Evolutionary conservation across 2,113 vertebrate species (phyloP).

Genomic region (Tautogolabrus adspersus): DNA sequence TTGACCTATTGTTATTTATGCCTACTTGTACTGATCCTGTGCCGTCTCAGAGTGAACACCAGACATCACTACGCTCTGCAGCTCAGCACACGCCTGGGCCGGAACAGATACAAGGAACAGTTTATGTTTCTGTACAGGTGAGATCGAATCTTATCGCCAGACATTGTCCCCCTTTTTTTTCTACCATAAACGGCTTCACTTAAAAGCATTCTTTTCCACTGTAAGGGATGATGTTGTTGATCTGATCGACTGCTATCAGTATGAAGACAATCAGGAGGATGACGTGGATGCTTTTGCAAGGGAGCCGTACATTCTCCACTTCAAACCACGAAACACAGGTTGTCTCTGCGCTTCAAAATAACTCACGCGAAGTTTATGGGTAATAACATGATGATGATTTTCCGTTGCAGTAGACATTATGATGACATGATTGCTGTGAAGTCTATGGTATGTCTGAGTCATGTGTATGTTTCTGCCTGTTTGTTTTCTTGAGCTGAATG

Average conservation of each 20-base stretch:
- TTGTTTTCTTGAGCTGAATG: background rate
- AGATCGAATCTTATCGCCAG: background rate
- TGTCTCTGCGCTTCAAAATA: background rate
- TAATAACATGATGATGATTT: background rate
- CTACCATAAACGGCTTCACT: background rate
- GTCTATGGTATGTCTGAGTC: slow-evolving; percentile 16
- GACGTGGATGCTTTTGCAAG: slow-evolving; percentile 73
- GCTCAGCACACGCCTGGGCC: slow-evolving; percentile 74
- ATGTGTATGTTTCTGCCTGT: background rate
- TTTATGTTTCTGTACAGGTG: slow-evolving; percentile 81
- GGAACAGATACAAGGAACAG: slow-evolving; percentile 79
- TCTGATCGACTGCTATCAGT: slow-evolving; percentile 68
- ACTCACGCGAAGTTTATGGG: background rate
- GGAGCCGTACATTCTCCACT: slow-evolving; percentile 76
- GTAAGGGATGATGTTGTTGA: slow-evolving; percentile 66
- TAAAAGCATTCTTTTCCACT: background rate
- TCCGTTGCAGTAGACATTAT: background rate
- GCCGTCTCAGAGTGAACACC: slow-evolving; percentile 57
- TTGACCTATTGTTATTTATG: no score
- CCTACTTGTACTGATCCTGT: background rate
- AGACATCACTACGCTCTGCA: slow-evolving; percentile 64
- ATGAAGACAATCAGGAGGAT: slow-evolving; percentile 72
- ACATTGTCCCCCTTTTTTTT: background rate
- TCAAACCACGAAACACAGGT: slow-evolving; percentile 69
- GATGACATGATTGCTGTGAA: background rate